phyloP scores from a whole-genome alignment of 2,888 invertebrate species.

The Adelognathus sp. region DNA sequence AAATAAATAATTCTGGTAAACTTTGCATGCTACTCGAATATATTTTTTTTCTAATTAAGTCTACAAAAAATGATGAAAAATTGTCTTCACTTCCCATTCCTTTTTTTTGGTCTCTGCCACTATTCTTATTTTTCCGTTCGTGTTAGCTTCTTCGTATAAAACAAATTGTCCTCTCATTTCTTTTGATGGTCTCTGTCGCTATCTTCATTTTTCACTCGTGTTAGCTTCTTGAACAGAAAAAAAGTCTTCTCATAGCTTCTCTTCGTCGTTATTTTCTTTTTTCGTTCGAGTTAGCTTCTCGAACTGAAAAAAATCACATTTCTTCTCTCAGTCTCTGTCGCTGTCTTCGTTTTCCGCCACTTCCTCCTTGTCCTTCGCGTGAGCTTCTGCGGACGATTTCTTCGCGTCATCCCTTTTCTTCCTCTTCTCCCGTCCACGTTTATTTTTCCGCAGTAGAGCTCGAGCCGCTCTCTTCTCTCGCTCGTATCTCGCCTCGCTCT shows the following conservation, averaged over 20 bases:
- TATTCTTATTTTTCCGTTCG: too few species aligned
- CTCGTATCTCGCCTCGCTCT: conserved; percentile 57
- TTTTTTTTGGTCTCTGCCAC: too few species aligned
- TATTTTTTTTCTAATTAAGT: conserved; percentile 70
- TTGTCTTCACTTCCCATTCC: too few species aligned
- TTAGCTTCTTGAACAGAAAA: too few species aligned
- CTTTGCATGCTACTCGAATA: conserved; percentile 68
- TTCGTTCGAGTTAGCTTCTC: too few species aligned
- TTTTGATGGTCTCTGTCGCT: too few species aligned
- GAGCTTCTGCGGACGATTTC: conserved; percentile 19
- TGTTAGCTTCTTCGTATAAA: too few species aligned
- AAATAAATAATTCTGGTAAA: conserved; percentile 31
- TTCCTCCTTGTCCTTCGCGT: neutral
- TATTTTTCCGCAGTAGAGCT: conserved; percentile 57
- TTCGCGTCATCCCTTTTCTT: conserved; percentile 37
- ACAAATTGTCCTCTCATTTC: too few species aligned
- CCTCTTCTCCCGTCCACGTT: too few species aligned
- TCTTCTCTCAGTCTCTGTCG: conserved; percentile 15
- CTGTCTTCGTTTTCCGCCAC: neutral
- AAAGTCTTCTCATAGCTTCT: too few species aligned
- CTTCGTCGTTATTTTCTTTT: too few species aligned
- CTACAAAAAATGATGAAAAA: conserved; percentile 42
- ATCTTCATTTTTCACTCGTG: too few species aligned
- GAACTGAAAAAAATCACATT: conserved; percentile 5
- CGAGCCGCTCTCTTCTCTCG: conserved; percentile 54